Evolutionary conservation across 2,113 vertebrate species (phyloP).

Genomic region (Actenoides lindsayi): DNA sequence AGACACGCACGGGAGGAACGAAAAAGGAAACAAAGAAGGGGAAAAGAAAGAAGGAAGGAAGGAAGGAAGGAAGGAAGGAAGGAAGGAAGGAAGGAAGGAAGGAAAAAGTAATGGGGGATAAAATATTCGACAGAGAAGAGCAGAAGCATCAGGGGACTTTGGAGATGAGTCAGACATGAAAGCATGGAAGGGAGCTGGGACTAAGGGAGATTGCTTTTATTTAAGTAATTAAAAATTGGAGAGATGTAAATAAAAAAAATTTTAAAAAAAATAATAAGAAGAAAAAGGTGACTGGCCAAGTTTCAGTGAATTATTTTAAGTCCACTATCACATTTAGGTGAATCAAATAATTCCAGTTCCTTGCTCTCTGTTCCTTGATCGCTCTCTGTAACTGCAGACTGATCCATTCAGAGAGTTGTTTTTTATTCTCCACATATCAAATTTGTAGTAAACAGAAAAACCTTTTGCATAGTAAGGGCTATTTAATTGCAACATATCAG

Average conservation of each 20-base stretch:
- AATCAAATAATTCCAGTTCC: background rate
- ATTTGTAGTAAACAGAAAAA: slow-evolving; percentile 9
- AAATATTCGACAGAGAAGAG: background rate
- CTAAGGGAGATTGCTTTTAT: background rate
- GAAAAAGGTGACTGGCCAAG: background rate
- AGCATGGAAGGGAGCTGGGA: background rate
- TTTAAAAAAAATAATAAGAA: fast-evolving
- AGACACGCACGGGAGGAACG: no score
- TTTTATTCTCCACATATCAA: background rate
- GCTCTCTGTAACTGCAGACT: background rate
- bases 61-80: background rate
- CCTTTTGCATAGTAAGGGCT: background rate
- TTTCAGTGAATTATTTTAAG: background rate
- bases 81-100: background rate
- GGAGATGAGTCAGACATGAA: background rate
- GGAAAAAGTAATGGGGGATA: background rate
- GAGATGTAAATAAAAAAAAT: background rate
- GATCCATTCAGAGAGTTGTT: background rate
- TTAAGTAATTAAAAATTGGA: background rate
- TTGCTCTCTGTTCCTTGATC: background rate
- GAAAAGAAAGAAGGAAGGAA: background rate
- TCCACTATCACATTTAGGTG: background rate
- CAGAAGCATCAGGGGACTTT: background rate
- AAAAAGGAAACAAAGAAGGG: no score
- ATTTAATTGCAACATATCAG: slow-evolving; percentile 19